phyloP scores from a whole-genome alignment of 2,888 invertebrate species.

The Dynastes grantii region DNA sequence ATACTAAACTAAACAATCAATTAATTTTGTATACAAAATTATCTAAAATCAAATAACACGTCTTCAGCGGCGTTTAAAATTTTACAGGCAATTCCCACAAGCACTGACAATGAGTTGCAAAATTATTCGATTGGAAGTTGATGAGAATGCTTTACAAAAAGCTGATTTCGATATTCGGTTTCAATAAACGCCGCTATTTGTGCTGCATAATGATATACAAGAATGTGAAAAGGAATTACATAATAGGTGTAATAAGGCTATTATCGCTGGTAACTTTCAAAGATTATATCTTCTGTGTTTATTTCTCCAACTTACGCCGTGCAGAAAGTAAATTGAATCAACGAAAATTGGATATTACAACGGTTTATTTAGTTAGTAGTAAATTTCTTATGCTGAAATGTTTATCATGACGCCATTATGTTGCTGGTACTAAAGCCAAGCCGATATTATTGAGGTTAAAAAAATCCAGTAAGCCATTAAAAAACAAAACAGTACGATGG shows the following conservation, averaged over 20 bases:
- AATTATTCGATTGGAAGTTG: neutral
- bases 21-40: neutral
- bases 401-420: too few relatives aligned
- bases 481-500: too few relatives aligned
- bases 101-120: neutral
- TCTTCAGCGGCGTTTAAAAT: neutral
- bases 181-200: too few relatives aligned
- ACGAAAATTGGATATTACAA: neutral
- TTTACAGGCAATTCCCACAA: neutral
- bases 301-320: neutral
- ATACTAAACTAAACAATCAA: too few relatives aligned
- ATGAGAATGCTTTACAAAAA: neutral
- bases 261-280: slow-evolving; percentile 1
- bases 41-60: neutral
- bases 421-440: too few relatives aligned
- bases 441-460: too few relatives aligned
- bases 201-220: neutral
- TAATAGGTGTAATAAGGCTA: neutral
- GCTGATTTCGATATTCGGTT: neutral
- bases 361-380: neutral
- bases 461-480: too few relatives aligned
- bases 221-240: slow-evolving; percentile 10
- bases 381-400: neutral
- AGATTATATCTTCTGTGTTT: neutral
- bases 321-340: neutral